Evolutionary conservation across 2,113 vertebrate genomes (phyloP).

Genomic region (Myiozetetes cayanensis): DNA sequence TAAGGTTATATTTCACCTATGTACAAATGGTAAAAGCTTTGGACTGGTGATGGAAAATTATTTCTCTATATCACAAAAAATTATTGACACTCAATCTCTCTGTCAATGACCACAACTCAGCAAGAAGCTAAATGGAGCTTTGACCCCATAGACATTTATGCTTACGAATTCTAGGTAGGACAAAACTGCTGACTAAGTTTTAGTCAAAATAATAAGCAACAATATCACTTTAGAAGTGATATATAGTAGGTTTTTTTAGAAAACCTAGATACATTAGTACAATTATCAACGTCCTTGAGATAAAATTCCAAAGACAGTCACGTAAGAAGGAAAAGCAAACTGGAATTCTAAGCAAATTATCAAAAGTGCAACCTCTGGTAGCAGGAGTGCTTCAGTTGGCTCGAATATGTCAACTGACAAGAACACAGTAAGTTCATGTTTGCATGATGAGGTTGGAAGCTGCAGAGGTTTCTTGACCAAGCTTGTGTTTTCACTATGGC

Average conservation of each 20-base stretch:
- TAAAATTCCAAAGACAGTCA: neutral
- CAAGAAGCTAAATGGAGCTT: neutral
- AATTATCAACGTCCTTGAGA: neutral
- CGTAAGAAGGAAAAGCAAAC: neutral
- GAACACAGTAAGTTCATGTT: neutral
- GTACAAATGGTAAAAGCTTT: neutral
- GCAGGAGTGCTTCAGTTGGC: neutral
- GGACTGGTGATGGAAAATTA: neutral
- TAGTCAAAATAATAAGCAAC: neutral
- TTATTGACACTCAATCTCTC: neutral
- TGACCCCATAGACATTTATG: neutral
- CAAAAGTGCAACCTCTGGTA: neutral
- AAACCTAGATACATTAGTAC: neutral
- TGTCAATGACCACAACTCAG: neutral
- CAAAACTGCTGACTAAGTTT: neutral
- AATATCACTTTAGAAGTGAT: neutral
- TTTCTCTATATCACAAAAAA: neutral
- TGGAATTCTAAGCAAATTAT: neutral
- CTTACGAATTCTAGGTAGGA: neutral
- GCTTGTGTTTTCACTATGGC: neutral
- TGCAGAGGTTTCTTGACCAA: neutral
- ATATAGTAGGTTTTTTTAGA: neutral
- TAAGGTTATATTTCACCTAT: neutral
- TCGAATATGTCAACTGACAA: neutral
- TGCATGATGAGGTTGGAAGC: neutral